A percentile compares a stretch with the other conserved stretches of the same genome.
Conservation (phyloP, 2,797 vertebrate species). For the Pantherophis alleghaniensis region DNA sequence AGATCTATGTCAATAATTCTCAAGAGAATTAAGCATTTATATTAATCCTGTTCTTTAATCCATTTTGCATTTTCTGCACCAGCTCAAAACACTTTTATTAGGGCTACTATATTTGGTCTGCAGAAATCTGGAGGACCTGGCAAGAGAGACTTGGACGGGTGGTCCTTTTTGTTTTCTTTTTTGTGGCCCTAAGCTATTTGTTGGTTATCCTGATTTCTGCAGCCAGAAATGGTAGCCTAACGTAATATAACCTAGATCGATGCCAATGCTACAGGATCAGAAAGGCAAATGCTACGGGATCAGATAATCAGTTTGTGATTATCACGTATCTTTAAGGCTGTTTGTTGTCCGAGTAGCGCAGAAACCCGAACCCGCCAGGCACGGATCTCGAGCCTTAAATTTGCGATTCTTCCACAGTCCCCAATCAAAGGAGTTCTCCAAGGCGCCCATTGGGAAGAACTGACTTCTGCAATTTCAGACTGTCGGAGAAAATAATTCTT, state of each 20-base stretch:
- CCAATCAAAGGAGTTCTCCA: background rate
- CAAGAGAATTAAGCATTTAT: background rate
- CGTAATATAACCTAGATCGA: background rate
- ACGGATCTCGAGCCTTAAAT: background rate
- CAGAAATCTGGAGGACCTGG: background rate
- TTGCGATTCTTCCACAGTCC: background rate
- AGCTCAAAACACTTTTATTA: background rate
- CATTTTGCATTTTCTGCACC: background rate
- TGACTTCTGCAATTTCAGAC: background rate
- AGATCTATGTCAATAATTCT: background rate
- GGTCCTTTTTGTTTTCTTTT: background rate
- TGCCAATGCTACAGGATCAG: background rate
- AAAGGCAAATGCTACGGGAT: background rate
- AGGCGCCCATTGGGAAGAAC: background rate
- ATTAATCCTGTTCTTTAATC: background rate
- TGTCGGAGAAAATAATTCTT: background rate
- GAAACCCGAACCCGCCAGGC: background rate
- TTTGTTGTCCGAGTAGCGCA: background rate
- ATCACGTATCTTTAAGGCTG: background rate
- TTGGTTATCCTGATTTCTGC: background rate
- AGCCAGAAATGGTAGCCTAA: background rate
- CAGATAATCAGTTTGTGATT: background rate
- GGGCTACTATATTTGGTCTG: background rate
- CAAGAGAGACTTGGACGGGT: background rate
- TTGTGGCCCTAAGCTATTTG: background rate